These are phyloP conservation scores for Oenanthe oenanthe DNA, from an alignment of 2,113 vertebrate species.

Conservation along the genomic window DNA sequence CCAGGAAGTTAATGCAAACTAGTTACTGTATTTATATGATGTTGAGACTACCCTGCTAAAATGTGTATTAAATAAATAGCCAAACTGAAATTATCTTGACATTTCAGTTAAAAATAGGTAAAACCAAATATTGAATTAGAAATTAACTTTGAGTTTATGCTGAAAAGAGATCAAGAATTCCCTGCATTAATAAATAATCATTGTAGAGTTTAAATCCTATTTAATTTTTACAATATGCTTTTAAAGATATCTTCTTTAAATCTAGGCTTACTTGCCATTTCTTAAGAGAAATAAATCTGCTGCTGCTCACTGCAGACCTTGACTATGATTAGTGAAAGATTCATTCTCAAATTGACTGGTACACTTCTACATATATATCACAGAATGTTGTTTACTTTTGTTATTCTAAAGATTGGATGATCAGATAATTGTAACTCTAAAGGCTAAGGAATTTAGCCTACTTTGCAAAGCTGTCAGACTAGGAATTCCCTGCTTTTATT, in stretches of 20 bases:
- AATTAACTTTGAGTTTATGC: conserved; percentile 39
- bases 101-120: conserved; percentile 64
- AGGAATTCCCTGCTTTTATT: neutral
- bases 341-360: neutral
- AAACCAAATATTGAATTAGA: conserved; percentile 30
- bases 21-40: conserved; percentile 66
- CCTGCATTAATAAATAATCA: neutral
- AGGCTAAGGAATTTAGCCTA: neutral
- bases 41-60: conserved; percentile 68
- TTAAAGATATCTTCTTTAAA: neutral
- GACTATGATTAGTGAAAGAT: neutral
- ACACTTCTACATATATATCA: neutral
- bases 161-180: neutral
- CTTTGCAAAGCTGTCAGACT: neutral
- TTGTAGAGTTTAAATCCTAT: neutral
- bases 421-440: neutral
- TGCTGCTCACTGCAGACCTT: neutral
- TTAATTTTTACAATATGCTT: neutral
- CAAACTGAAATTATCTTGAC: conserved; percentile 66
- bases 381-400: neutral
- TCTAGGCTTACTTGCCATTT: neutral
- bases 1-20: conserved; percentile 71
- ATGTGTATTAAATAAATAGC: conserved; percentile 69
- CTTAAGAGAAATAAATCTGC: neutral
- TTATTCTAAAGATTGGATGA: neutral